phyloP scores from a whole-genome alignment of 2,797 vertebrate genomes.

The Lepidocolaptes lacrymiger region DNA sequence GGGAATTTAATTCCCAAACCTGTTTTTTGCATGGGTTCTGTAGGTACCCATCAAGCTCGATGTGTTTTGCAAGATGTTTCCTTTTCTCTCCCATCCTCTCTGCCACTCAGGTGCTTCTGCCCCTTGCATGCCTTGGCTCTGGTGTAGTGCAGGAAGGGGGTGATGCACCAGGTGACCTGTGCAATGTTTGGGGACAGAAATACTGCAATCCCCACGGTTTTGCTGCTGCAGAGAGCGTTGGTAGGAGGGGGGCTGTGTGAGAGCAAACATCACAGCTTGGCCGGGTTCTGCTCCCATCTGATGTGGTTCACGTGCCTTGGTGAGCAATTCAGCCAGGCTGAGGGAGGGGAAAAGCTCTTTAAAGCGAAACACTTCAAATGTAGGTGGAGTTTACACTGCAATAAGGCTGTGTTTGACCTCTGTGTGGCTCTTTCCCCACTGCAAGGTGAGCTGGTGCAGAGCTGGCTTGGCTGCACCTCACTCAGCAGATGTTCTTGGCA shows the following conservation, averaged over 20 bases:
- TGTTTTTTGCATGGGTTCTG: background rate
- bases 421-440: rapidly evolving
- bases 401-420: background rate
- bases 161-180: background rate
- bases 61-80: background rate
- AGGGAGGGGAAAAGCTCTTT: background rate
- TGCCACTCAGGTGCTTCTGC: background rate
- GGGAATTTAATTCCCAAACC: background rate
- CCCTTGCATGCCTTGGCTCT: background rate
- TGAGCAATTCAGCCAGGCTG: background rate
- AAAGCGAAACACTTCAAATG: background rate
- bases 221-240: background rate
- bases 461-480: background rate
- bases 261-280: background rate
- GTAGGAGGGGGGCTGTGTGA: background rate
- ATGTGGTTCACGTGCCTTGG: background rate
- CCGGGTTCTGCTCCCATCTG: background rate
- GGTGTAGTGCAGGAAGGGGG: background rate
- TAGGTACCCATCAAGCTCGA: background rate
- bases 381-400: background rate
- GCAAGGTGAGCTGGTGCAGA: background rate
- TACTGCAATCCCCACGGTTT: rapidly evolving
- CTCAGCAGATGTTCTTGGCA: background rate
- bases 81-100: background rate
- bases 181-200: background rate